Conservation (phyloP, 2,888 invertebrate genomes). For the Leucophenga maculata region DNA sequence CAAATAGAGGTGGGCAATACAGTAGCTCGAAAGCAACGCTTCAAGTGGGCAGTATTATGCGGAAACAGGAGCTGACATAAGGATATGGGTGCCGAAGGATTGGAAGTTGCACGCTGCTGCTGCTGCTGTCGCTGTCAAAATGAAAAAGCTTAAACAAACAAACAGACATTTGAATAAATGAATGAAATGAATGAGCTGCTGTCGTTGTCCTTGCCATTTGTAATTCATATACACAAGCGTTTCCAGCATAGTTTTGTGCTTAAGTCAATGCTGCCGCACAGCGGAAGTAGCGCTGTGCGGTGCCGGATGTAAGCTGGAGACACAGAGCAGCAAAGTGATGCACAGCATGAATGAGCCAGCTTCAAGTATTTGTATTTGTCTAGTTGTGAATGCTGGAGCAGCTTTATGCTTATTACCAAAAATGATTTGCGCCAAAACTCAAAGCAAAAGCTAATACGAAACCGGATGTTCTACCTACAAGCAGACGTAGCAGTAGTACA, state of each 20-base stretch:
- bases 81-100: neutral
- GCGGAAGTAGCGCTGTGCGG: neutral
- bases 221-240: neutral
- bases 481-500: neutral
- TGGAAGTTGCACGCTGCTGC: neutral
- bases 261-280: neutral
- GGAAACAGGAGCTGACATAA: neutral
- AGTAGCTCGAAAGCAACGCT: neutral
- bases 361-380: neutral
- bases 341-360: neutral
- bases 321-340: neutral
- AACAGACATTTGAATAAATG: neutral
- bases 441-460: neutral
- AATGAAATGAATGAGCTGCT: slow-evolving; percentile 23
- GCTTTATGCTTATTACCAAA: slow-evolving; percentile 7
- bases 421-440: neutral
- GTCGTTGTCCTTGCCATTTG: neutral
- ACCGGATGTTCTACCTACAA: too few relatives aligned
- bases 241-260: neutral
- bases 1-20: slow-evolving; percentile 13
- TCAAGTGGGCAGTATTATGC: slow-evolving; percentile 1
- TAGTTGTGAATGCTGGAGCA: neutral
- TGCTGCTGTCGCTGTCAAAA: neutral
- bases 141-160: slow-evolving; percentile 6
- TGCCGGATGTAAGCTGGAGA: neutral